Evolutionary conservation across 2,888 invertebrate species (phyloP).

Genomic region (Acleris emargana): DNA sequence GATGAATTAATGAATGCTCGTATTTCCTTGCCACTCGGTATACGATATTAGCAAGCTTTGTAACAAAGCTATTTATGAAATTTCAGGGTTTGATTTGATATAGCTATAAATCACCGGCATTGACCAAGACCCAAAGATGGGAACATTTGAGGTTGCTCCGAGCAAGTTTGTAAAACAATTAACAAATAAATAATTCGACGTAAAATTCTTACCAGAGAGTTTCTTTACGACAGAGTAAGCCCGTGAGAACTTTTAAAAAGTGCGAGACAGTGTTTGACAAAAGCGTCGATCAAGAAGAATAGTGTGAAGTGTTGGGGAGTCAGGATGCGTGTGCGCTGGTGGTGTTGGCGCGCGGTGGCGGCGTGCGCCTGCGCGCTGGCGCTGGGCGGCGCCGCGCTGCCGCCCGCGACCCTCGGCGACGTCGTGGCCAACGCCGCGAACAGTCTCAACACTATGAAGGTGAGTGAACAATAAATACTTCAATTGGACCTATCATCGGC

Average conservation of each 20-base stretch:
- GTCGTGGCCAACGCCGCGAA: slow-evolving; percentile 78
- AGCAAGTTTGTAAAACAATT: too few relatives aligned
- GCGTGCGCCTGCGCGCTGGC: slow-evolving; percentile 64
- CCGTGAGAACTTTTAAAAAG: neutral
- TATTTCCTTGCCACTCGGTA: too few relatives aligned
- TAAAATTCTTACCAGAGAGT: too few relatives aligned
- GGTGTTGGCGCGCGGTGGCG: slow-evolving; percentile 58
- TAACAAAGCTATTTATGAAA: too few relatives aligned
- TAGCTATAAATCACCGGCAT: too few relatives aligned
- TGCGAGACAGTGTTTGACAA: neutral
- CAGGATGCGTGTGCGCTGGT: slow-evolving; percentile 59
- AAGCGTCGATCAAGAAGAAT: neutral
- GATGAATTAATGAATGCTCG: too few relatives aligned
- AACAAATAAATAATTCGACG: too few relatives aligned
- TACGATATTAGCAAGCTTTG: too few relatives aligned
- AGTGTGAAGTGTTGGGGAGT: slow-evolving; percentile 29
- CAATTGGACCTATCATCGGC: neutral
- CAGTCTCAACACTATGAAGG: slow-evolving; percentile 81
- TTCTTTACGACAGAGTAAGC: too few relatives aligned
- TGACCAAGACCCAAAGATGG: too few relatives aligned
- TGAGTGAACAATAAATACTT: slow-evolving; percentile 40
- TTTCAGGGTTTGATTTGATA: too few relatives aligned
- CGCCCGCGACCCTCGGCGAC: slow-evolving; percentile 77
- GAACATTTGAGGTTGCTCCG: too few relatives aligned
- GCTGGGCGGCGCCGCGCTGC: slow-evolving; percentile 64